phyloP scores from a whole-genome alignment of 2,888 invertebrate species.

The Eupithecia subfuscata region DNA sequence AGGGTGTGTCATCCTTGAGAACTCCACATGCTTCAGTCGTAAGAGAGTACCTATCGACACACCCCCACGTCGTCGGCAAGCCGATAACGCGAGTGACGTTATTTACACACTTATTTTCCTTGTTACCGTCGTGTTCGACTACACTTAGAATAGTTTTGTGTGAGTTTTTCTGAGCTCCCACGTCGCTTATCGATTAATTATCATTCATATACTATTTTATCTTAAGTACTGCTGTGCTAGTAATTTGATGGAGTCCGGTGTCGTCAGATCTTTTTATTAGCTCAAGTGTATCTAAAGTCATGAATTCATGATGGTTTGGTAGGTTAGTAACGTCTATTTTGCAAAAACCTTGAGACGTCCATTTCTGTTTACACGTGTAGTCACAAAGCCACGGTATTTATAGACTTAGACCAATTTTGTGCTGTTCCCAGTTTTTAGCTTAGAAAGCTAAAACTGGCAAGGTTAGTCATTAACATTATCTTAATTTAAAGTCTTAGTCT shows the following conservation, averaged over 20 bases:
- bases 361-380: conserved; percentile 1
- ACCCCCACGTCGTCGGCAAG: conserved; percentile 26
- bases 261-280: not conserved
- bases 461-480: not conserved
- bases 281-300: not conserved
- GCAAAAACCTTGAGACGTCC: conserved; percentile 1
- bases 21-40: conserved; percentile 5
- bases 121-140: conserved; percentile 16
- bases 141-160: conserved; percentile 17
- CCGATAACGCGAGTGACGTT: conserved; percentile 32
- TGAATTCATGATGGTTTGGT: not conserved
- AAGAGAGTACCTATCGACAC: conserved; percentile 26
- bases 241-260: not conserved
- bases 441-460: not conserved
- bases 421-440: not conserved
- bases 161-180: conserved; percentile 19
- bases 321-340: not conserved
- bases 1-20: conserved; percentile 54
- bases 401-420: not conserved
- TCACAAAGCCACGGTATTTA: not conserved
- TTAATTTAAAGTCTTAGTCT: not conserved
- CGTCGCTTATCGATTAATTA: not conserved
- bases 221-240: not conserved
- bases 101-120: conserved; percentile 23
- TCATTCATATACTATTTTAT: not conserved